Evolutionary conservation across 2,888 invertebrate species (phyloP).

Genomic region (Digitonthophagus gazella): DNA sequence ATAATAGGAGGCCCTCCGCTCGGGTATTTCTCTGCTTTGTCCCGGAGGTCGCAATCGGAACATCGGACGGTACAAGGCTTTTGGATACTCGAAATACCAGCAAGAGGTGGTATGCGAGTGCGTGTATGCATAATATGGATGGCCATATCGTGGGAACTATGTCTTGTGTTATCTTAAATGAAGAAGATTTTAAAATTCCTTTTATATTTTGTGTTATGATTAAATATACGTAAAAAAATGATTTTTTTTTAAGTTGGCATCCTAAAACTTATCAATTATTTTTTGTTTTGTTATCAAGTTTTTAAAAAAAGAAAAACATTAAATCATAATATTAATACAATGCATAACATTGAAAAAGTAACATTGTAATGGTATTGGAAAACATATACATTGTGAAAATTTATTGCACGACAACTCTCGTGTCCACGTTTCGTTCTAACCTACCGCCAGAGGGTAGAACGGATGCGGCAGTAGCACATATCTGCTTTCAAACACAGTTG

Average conservation of each 20-base stretch:
- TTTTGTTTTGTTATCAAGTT: no score
- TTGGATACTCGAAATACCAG: neutral
- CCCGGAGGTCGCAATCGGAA: neutral
- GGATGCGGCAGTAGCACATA: neutral
- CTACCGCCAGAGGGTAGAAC: neutral
- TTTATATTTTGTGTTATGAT: neutral
- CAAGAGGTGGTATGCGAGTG: neutral
- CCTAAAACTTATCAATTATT: no score
- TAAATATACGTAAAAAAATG: no score
- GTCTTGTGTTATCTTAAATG: neutral
- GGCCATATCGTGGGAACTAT: neutral
- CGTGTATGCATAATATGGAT: neutral
- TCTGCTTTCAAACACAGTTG: conserved; percentile 11
- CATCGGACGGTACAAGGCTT: neutral
- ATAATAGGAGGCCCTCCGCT: neutral
- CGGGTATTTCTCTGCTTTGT: neutral
- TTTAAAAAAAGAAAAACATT: no score
- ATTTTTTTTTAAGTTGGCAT: no score
- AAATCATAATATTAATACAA: no score
- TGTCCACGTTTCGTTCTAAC: neutral
- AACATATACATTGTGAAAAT: neutral
- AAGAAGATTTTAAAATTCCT: neutral
- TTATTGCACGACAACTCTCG: neutral
- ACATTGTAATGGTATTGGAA: neutral
- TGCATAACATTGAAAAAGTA: neutral